These are phyloP conservation scores for Nannoperca obscura DNA, from an alignment of 2,797 vertebrate genomes.

Conservation along the genomic window DNA sequence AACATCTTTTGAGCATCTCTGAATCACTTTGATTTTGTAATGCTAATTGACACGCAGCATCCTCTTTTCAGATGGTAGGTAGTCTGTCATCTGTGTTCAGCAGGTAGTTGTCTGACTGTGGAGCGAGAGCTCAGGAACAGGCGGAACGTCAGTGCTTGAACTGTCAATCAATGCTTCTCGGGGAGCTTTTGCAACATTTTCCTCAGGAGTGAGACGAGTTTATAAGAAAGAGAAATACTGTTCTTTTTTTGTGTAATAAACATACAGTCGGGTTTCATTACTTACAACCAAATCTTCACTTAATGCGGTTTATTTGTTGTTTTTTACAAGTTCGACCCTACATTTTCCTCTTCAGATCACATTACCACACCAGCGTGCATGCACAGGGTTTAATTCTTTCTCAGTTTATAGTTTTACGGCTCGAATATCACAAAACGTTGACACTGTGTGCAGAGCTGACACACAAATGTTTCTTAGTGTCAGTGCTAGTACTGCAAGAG, in stretches of 20 bases:
- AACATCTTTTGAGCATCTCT: conserved; percentile 12
- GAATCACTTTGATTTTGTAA: conserved; percentile 4
- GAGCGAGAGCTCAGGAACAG: conserved; percentile 19
- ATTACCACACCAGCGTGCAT: conserved; percentile 4
- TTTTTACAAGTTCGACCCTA: not conserved
- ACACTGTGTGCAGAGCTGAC: conserved; percentile 45
- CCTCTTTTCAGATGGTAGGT: not conserved
- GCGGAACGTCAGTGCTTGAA: conserved; percentile 21
- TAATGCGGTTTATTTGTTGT: not conserved
- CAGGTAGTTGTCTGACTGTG: conserved; percentile 42
- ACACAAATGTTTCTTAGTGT: conserved; percentile 62
- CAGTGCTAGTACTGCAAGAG: conserved; percentile 52
- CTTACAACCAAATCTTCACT: not conserved
- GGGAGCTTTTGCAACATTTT: conserved; percentile 6
- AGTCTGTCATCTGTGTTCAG: conserved; percentile 44
- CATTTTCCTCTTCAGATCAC: conserved; percentile 21
- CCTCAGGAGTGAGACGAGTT: not conserved
- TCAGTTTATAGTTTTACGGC: conserved; percentile 51
- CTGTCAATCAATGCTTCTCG: conserved; percentile 47
- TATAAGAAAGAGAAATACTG: conserved; percentile 3
- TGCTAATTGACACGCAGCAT: conserved; percentile 24
- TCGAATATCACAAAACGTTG: conserved; percentile 48
- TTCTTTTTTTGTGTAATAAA: not conserved
- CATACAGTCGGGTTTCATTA: conserved; percentile 1
- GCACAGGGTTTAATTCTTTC: conserved; percentile 12